phyloP scores from a whole-genome alignment of 1,140 invertebrate genomes.

The Streblospio benedicti region DNA sequence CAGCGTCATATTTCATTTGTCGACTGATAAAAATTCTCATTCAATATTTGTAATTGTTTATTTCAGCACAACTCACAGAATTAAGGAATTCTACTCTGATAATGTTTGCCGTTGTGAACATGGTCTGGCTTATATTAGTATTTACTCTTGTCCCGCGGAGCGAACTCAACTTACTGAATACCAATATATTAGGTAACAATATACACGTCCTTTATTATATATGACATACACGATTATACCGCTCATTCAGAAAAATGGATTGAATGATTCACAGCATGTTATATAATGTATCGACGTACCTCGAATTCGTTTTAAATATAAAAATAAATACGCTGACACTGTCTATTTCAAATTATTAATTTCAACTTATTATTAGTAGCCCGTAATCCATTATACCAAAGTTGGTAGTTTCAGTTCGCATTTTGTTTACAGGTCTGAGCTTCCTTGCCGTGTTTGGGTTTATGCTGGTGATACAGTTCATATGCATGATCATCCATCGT shows the following conservation, averaged over 20 bases:
- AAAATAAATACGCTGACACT: neutral
- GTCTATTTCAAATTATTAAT: neutral
- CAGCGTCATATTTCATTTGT: neutral
- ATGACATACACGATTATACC: neutral
- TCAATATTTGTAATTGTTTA: neutral
- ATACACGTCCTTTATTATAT: neutral
- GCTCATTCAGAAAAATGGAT: neutral
- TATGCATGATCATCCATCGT: conserved; percentile 4
- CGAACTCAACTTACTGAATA: neutral
- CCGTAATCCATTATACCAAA: neutral
- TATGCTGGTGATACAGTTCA: neutral
- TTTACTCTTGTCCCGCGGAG: neutral
- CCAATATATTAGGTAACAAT: neutral
- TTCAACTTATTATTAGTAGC: neutral
- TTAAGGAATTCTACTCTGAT: neutral
- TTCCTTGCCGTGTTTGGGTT: neutral
- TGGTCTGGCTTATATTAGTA: neutral
- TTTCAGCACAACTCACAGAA: neutral
- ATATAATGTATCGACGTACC: neutral
- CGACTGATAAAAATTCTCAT: neutral
- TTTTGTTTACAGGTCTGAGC: too few species aligned
- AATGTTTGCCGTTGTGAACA: neutral
- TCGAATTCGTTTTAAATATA: neutral
- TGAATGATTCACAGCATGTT: neutral
- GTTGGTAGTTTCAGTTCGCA: too few species aligned